Base-by-base conservation (phyloP, 2,113 vertebrate species). In the Eidolon helvum region DNA sequence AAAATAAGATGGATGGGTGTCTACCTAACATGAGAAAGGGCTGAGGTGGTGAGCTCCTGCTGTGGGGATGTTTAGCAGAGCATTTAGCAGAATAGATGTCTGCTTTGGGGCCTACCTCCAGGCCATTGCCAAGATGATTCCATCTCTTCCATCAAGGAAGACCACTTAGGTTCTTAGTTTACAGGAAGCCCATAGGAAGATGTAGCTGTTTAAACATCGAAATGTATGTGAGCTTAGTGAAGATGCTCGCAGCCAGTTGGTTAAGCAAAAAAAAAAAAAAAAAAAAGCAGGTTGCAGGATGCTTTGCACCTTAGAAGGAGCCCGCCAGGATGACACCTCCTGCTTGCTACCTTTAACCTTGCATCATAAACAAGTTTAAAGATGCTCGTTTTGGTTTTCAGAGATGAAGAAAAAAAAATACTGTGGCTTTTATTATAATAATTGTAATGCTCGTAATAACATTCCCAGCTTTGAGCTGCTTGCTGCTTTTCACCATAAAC, bases 361-460 rank as follows among this genome's bases (percentile, higher is more conserved):
- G 86, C 91, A 66, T 69, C 91, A 90, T 94, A 89, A 65, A 77
- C 43, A 35, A 68, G 38, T 38, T 90, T 74, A 30, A 61, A 90
- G 95, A 84, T 55, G 65, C 65, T 95, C 90, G 69, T 72, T 96
- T 96, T 82, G 78, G 61, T 89, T 95, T 97, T 84, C 50, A 26
- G 72, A 85, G 63, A 93, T 69, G 65, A 82, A 91, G 78, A 72
- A 63, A 69, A 90, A 43, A 43, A 91, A 92, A 16, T 10, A 28
- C n/a, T 1, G 2, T 65, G 16, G 92, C n/a, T 85, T 95, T 93
- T 96, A 85, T 96, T 59, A 77, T 71, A 40, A n/a, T 95, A 40
- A 79, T 75, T 48, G 65, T 66, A 55, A 61, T 0, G 57, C 79
- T 95, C 89, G 50, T 66, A 59, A 63, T 30, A 78, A 78, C 90